Conservation (phyloP, 2,888 invertebrate genomes). For the Phrixothrix hirtus region DNA sequence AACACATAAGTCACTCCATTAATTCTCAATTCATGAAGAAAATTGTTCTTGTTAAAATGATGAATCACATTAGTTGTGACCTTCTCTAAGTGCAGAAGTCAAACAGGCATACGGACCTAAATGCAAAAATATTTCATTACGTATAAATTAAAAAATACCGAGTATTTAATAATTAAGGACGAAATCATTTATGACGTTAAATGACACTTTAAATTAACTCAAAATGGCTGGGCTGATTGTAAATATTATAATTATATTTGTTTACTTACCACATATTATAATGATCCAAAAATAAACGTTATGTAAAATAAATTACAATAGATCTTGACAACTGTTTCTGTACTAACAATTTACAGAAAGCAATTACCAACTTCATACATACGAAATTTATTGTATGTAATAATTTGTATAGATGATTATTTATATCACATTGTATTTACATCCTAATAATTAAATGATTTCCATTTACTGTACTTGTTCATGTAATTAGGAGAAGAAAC, state of each 20-base stretch:
- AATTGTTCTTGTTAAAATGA: conserved; percentile 17
- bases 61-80: conserved; percentile 19
- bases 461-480: conserved; percentile 3
- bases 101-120: conserved; percentile 24
- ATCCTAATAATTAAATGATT: conserved; percentile 1
- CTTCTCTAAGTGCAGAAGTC: conserved; percentile 24
- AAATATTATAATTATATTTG: too few species aligned
- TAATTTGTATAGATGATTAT: too few species aligned
- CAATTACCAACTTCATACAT: conserved; percentile 24
- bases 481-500: conserved; percentile 5
- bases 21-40: conserved; percentile 9
- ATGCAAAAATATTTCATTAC: conserved; percentile 14
- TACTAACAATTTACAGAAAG: conserved; percentile 19
- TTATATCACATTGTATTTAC: too few species aligned
- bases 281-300: conserved; percentile 34
- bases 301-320: conserved; percentile 27
- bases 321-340: conserved; percentile 28
- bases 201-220: too few species aligned
- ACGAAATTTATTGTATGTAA: too few species aligned
- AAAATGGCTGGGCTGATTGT: too few species aligned
- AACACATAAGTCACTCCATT: conserved; percentile 10
- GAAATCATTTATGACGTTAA: too few species aligned
- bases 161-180: too few species aligned
- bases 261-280: conserved; percentile 36
- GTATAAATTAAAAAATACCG: too few species aligned